Evolutionary conservation across 2,797 vertebrate species (phyloP).

Genomic region (Semaprochilodus insignis): DNA sequence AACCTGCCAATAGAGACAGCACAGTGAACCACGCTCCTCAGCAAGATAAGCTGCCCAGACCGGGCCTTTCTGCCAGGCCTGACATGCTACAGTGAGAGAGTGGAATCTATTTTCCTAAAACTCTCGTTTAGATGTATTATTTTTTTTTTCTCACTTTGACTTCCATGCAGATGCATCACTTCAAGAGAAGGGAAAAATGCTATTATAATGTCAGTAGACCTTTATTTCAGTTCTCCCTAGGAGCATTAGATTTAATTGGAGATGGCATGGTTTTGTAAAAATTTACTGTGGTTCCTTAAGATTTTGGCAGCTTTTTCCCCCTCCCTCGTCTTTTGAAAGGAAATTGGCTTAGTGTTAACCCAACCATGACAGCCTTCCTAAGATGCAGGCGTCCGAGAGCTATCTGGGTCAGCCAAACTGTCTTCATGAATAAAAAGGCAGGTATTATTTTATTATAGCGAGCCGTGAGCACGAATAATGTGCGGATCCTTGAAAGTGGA

Average conservation of each 20-base stretch:
- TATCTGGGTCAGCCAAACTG: constrained; percentile 64
- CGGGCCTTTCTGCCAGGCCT: constrained; percentile 59
- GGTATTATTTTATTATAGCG: constrained; percentile 69
- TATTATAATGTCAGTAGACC: background rate
- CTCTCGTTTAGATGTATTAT: background rate
- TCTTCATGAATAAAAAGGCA: constrained; percentile 73
- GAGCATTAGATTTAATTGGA: background rate
- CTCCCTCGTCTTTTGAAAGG: constrained; percentile 36
- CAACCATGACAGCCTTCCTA: constrained; percentile 73
- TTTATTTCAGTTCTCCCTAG: constrained; percentile 7
- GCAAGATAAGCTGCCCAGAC: constrained; percentile 74
- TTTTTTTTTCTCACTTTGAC: background rate
- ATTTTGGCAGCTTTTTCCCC: constrained; percentile 32
- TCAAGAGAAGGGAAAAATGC: background rate
- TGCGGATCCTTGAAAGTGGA: constrained; percentile 61
- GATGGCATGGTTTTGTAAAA: constrained; percentile 2
- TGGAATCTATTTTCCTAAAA: constrained; percentile 8
- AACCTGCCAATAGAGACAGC: constrained; percentile 72
- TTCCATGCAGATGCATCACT: constrained; percentile 1
- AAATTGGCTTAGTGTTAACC: constrained; percentile 67
- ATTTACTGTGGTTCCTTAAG: constrained; percentile 11
- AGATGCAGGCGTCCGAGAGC: constrained; percentile 69
- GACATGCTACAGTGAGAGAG: constrained; percentile 58
- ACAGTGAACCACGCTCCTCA: constrained; percentile 62
- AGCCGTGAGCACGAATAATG: constrained; percentile 74